Base-by-base conservation (phyloP, 1,140 invertebrate genomes). In the Bombus sylvicola region DNA sequence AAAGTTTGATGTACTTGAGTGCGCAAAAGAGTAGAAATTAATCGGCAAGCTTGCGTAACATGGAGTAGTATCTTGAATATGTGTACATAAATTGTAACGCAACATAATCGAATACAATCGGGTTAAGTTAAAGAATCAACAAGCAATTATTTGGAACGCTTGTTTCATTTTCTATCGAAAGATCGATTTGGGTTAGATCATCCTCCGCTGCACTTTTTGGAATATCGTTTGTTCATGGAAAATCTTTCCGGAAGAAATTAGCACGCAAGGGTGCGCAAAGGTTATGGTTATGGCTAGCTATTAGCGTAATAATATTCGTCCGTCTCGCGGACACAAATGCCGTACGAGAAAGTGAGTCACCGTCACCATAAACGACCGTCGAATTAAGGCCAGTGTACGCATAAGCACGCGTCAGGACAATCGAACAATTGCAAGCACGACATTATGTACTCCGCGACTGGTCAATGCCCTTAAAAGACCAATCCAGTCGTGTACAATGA, bases 401-500 rank as follows among this genome's bases (percentile, higher is more conserved):
- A 59, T 31, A 75, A 69, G 69, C 85, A 66, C 79, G 82, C 82
- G 86, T 62, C 82, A 89, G 82, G 75, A 90, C 79, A 86, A 90
- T 90, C 89, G 89, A 89, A 90, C 89, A 90, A 90, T 90, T 90
- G 89, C 89, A 88, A 78, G 78, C 78, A 79, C 78, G 78, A 87
- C 47, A 53, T 53, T 53, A 53, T 53, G 47, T 87, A 77, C 73
- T 59, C 47, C n/a, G 68, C 41, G 66, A 43, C 86, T 90, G 88
- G 89, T 90, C 89, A 90, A 88, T 85, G 89, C 76, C 89, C 89
- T 84, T 77, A 80, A 89, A 87, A 81, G 53, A 77, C 22, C 85
- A 62, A n/a, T 43, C 73, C 79, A 71, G 64, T 78, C 71, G 71
- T 89, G 80, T 73, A n/a, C 80, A 75, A 89, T 72, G 85, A 89